Evolutionary conservation across 2,888 invertebrate genomes (phyloP).

Genomic region (Megamerina dolium): DNA sequence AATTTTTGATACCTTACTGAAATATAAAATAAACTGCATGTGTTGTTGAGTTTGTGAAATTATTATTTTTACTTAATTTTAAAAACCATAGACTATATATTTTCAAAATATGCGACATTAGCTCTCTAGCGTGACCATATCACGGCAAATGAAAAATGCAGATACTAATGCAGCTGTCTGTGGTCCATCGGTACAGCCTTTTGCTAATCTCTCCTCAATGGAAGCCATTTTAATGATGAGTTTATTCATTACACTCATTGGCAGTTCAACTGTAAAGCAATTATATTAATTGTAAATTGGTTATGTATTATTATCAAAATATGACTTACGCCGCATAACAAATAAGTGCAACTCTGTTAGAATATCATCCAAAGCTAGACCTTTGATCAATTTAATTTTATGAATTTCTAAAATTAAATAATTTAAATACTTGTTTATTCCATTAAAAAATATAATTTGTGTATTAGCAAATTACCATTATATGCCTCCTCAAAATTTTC

Average conservation of each 20-base stretch:
- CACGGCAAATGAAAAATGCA: constrained; percentile 75
- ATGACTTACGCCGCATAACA: constrained; percentile 83
- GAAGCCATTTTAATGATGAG: constrained; percentile 83
- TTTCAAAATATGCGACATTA: no score
- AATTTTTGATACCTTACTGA: no score
- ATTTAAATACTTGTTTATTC: not conserved
- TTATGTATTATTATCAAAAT: not conserved
- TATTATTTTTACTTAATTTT: no score
- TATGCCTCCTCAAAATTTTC: constrained; percentile 39
- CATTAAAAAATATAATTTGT: not conserved
- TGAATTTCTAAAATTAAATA: constrained; percentile 57
- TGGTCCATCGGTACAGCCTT: constrained; percentile 84
- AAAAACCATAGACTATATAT: no score
- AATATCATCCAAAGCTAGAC: constrained; percentile 88
- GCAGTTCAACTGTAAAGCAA: constrained; percentile 93
- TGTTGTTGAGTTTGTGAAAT: no score
- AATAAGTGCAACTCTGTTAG: constrained; percentile 83
- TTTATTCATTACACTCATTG: constrained; percentile 68
- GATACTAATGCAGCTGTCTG: constrained; percentile 85
- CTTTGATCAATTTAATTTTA: constrained; percentile 80
- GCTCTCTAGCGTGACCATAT: constrained; percentile 48
- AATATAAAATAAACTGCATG: no score
- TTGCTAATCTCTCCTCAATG: constrained; percentile 77
- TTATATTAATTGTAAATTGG: not conserved
- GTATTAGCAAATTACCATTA: constrained; percentile 28